Base-by-base conservation (phyloP, 2,888 invertebrate genomes). In the Watsonalla cultraria region DNA sequence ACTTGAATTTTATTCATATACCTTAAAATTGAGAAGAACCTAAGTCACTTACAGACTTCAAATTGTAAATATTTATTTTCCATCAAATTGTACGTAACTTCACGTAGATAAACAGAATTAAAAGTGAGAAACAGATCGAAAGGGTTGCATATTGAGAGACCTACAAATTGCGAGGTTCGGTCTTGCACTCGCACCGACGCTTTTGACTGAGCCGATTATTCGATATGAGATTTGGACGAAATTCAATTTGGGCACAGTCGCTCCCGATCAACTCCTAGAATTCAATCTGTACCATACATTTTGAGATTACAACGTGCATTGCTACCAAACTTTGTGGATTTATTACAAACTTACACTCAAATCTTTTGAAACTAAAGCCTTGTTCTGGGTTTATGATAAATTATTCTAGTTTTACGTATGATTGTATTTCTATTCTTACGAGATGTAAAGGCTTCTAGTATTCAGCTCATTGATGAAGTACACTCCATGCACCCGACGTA, bases 241-340 rank as follows among this genome's bases (percentile, higher is more conserved):
- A 86, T 85, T 82, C 74, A 82, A 85, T 85, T 80, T 76, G 70
- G 63, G 60, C 64, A 63, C 68, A 80, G 76, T 78, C 76, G 78
- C 79, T 80, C 68, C 54, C 67, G 62, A 72, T 71, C 71, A 70
- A 66, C 70, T 59, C 64, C 56, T 46, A 15, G 46, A 51, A 47
- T 52, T 57, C 54, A 58, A 47, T 52, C 54, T 52, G 59, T 55
- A 45, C 51, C 13, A 51, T 55, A 58, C 53, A 47, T 51, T 54
- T 54, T 14, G 0, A 53, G 45, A 59, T 51, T 11, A 15, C 52
- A 51, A 52, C 56, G 53, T 42, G 47, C 52, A 60, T 55, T 42
- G 33, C 14, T 47, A 42, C 33, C 15, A 47, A 14, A 42, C 42
- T 4, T 11, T 42, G 42, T 11, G 11, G 5, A 11, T 42, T 42